These are phyloP conservation scores for Excalfactoria chinensis DNA, from an alignment of 2,113 vertebrate genomes.

Conservation along the genomic window DNA sequence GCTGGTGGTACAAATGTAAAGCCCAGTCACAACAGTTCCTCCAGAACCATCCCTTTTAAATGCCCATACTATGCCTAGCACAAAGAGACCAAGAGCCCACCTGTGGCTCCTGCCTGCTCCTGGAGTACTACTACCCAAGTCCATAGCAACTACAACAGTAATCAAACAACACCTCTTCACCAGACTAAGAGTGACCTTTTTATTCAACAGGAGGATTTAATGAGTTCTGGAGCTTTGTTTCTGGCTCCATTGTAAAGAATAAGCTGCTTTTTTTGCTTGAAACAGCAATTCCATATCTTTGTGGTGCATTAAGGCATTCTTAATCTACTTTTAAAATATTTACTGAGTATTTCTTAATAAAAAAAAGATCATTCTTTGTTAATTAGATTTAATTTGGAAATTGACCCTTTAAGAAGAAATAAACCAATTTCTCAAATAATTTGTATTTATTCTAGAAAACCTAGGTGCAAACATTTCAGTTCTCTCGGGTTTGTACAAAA, in stretches of 20 bases:
- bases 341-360: not conserved
- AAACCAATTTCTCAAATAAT: not conserved
- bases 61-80: not conserved
- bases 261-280: not conserved
- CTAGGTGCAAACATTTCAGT: not conserved
- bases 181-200: fast-evolving
- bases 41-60: not conserved
- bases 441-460: not conserved
- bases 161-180: not conserved
- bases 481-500: not conserved
- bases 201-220: not conserved
- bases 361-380: not conserved
- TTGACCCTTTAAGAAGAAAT: not conserved
- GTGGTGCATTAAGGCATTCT: not conserved
- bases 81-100: not conserved
- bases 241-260: not conserved
- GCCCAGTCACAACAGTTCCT: not conserved
- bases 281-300: not conserved
- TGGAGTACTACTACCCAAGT: not conserved
- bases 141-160: not conserved
- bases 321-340: not conserved
- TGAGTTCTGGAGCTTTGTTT: not conserved
- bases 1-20: not conserved
- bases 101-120: fast-evolving
- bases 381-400: not conserved